These are phyloP conservation scores for Drosophila lacertosa DNA, from an alignment of 1,140 invertebrate species.

Conservation along the genomic window DNA sequence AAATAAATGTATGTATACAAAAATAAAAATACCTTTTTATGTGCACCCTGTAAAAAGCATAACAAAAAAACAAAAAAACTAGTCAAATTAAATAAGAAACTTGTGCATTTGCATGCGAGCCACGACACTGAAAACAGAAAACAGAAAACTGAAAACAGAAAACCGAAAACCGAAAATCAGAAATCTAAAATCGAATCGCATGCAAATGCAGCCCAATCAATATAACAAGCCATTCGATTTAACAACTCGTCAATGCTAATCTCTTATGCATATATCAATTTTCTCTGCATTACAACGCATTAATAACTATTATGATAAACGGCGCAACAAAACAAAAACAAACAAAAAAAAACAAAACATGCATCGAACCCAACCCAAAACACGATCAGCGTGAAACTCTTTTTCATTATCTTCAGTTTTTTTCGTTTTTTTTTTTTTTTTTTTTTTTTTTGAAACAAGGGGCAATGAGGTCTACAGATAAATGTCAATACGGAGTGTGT, in stretches of 20 bases:
- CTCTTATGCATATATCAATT: conserved; percentile 35
- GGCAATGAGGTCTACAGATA: not conserved
- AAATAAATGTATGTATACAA: not conserved
- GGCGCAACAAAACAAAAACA: not conserved
- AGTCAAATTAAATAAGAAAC: conserved; percentile 68
- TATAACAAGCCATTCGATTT: conserved; percentile 4
- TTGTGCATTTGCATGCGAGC: conserved; percentile 31
- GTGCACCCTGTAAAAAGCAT: conserved; percentile 14
- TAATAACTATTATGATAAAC: conserved; percentile 21
- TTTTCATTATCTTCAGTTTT: no score
- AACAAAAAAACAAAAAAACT: conserved; percentile 46
- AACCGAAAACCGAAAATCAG: not conserved
- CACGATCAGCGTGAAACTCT: not conserved
- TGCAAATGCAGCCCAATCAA: conserved; percentile 49
- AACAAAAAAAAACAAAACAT: not conserved
- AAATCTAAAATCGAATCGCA: conserved; percentile 13
- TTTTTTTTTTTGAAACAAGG: not conserved
- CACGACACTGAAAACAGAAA: conserved; percentile 22
- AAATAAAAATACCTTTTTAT: not conserved
- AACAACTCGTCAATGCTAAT: conserved; percentile 19
- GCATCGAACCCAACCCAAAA: conserved; percentile 7
- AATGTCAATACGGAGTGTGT: not conserved
- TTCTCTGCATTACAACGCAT: conserved; percentile 29
- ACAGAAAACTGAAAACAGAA: not conserved
- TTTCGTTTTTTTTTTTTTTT: no score